A percentile compares a stretch with the other conserved stretches of the same genome.
Evolutionary conservation across 2,113 vertebrate species (phyloP).

Genomic region (Eretmochelys imbricata): DNA sequence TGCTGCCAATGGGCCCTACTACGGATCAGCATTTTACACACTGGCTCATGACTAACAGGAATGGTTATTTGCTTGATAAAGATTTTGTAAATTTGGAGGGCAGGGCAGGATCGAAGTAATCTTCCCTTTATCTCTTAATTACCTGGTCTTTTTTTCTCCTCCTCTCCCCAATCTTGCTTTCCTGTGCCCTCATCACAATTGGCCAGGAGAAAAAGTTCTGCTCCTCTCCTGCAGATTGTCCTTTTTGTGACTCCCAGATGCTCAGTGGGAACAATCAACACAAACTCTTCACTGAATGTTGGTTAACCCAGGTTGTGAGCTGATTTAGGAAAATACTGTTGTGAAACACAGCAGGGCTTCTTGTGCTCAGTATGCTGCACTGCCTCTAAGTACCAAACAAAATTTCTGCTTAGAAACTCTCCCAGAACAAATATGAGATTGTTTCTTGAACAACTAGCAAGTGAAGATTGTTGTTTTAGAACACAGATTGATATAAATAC

Average conservation of each 20-base stretch:
- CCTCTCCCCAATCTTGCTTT: neutral
- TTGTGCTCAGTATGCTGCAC: neutral
- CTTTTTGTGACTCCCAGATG: neutral
- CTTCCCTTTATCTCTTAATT: neutral
- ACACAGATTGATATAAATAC: neutral
- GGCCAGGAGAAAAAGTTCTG: neutral
- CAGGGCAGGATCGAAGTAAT: neutral
- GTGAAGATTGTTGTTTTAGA: conserved; percentile 21
- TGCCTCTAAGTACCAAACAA: conserved; percentile 28
- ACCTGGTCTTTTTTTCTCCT: neutral
- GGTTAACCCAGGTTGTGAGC: neutral
- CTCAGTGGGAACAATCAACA: neutral
- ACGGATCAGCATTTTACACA: neutral
- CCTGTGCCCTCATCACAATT: neutral
- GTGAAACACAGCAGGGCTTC: neutral
- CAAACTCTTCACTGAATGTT: neutral
- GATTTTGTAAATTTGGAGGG: neutral
- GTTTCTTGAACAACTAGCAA: conserved; percentile 17
- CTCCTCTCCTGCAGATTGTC: neutral
- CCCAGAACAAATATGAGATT: neutral
- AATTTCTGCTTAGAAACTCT: neutral
- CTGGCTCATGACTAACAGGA: neutral
- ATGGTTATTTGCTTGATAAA: neutral
- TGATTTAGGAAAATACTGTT: conserved; percentile 21
- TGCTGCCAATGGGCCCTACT: rapidly evolving